Evolutionary conservation across 2,888 invertebrate genomes (phyloP), one percentile per base, ranked within the genome.

Genomic region (Folsomia candida): DNA sequence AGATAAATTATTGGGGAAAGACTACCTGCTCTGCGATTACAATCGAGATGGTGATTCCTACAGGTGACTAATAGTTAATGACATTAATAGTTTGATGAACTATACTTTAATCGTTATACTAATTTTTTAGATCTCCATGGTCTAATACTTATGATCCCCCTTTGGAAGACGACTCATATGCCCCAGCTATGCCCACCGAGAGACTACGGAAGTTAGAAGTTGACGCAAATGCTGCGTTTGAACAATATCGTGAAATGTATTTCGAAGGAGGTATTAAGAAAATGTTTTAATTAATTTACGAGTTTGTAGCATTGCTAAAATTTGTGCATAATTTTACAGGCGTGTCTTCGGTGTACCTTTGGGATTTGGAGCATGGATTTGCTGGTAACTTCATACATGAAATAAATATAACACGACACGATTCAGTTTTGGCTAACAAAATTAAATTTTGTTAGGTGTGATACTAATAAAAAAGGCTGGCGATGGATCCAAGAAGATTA

Each of bases 261-360:
- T 99, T 96, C 84, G 99, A 99, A 85, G 99, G 99, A 68, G 99
- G n/a, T n/a, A n/a, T n/a, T n/a, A n/a, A n/a, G n/a, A n/a, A n/a
- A n/a, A n/a, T n/a, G n/a, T n/a, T n/a, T n/a, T n/a, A n/a, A n/a
- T n/a, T n/a, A n/a, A n/a, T n/a, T n/a, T n/a, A n/a, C n/a, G n/a
- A n/a, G n/a, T n/a, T n/a, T n/a, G n/a, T n/a, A n/a, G n/a, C n/a
- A n/a, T n/a, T n/a, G n/a, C n/a, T n/a, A n/a, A n/a, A n/a, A n/a
- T n/a, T n/a, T n/a, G n/a, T n/a, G n/a, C n/a, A n/a, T n/a, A n/a
- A n/a, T n/a, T n/a, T n/a, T n/a, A n/a, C n/a, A n/a, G n/a, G 99
- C 1, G 97, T 99, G 0, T 98, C 98, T 22, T 98, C 98, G 4
- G 99, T 98, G 2, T 99, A 99, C 85, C 87, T 99, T 76, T 99